These are phyloP conservation scores for Ctenomys sociabilis DNA, from an alignment of 2,113 vertebrate species.

Conservation along the genomic window DNA sequence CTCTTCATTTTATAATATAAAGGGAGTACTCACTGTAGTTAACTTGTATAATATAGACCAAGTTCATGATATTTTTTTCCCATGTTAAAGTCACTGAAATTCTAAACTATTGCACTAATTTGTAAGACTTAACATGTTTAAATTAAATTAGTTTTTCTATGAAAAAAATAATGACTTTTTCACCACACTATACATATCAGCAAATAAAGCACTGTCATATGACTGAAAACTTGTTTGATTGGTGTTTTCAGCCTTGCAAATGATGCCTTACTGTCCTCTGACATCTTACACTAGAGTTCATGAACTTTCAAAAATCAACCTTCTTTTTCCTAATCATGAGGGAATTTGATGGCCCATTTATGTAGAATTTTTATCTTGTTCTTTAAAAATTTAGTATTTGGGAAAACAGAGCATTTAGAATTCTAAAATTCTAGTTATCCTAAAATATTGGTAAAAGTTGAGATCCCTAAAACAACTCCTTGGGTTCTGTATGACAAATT, in stretches of 20 bases:
- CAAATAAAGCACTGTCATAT: neutral
- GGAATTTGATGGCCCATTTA: neutral
- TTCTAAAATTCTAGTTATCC: neutral
- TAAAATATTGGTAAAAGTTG: constrained; percentile 34
- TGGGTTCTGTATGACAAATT: neutral
- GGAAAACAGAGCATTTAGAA: neutral
- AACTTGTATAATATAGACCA: neutral
- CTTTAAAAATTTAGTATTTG: constrained; percentile 27
- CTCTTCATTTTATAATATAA: constrained; percentile 49
- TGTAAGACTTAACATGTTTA: constrained; percentile 20
- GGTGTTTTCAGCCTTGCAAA: neutral
- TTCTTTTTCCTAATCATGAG: neutral
- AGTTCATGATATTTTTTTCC: constrained; percentile 30
- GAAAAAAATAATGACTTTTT: constrained; percentile 41
- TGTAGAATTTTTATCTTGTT: neutral
- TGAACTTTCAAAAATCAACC: constrained; percentile 44
- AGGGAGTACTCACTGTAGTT: neutral
- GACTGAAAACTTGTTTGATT: neutral
- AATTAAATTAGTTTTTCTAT: constrained; percentile 45
- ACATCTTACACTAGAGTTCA: neutral
- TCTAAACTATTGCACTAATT: constrained; percentile 43
- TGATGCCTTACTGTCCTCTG: neutral
- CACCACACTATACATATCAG: neutral
- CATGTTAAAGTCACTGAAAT: constrained; percentile 51
- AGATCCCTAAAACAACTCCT: neutral